These are phyloP conservation scores for Vultur gryphus DNA, from an alignment of 2,797 vertebrate species.

Conservation along the genomic window DNA sequence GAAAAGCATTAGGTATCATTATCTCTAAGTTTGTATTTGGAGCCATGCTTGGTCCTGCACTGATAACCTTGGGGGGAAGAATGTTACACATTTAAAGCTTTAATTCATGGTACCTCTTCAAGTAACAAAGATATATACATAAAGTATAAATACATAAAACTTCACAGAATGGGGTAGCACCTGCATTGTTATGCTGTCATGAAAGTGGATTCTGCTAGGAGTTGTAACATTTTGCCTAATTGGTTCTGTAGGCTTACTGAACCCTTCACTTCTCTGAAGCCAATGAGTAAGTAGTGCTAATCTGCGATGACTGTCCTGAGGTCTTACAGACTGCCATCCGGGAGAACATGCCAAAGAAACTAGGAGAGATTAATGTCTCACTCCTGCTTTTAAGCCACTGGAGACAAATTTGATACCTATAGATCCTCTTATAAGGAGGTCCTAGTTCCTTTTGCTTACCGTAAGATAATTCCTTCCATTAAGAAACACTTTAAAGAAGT, in stretches of 20 bases:
- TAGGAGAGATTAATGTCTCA: background rate
- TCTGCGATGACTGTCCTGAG: background rate
- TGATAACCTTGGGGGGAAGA: conserved; percentile 82
- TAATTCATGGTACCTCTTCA: background rate
- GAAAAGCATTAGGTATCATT: conserved; percentile 83
- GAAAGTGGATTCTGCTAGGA: background rate
- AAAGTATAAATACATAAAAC: background rate
- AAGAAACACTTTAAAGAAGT: too few species aligned
- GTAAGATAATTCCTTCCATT: background rate
- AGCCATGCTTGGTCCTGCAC: conserved; percentile 85
- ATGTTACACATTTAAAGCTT: background rate
- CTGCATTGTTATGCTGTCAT: background rate
- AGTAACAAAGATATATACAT: background rate
- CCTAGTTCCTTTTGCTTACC: background rate
- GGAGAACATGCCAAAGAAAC: background rate
- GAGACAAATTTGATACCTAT: background rate
- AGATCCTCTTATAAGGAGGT: background rate
- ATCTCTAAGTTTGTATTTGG: conserved; percentile 82
- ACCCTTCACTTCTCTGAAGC: background rate
- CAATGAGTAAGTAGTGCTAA: background rate
- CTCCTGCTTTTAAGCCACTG: background rate
- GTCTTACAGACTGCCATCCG: background rate
- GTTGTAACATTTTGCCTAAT: background rate
- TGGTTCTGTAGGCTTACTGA: background rate
- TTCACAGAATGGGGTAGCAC: background rate